Percentiles rank a stretch among this genome's conserved stretches.
Evolutionary conservation across 2,797 vertebrate genomes (phyloP).

Genomic region (Hephaestus fuliginosus): DNA sequence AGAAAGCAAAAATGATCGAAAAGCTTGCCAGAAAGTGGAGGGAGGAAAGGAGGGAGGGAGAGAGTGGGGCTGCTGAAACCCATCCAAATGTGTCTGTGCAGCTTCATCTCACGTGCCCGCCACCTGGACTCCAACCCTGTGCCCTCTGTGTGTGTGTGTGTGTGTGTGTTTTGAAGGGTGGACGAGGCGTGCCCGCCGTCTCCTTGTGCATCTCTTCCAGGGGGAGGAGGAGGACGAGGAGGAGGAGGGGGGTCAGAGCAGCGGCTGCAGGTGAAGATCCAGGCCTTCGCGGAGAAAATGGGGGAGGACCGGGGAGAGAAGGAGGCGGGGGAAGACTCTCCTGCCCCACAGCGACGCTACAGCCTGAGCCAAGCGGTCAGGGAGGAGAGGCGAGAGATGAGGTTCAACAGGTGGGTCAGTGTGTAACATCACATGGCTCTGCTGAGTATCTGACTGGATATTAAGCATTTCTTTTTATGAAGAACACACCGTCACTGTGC

Average conservation of each 20-base stretch:
- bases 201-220: slow-evolving; percentile 71
- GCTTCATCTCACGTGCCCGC: slow-evolving; percentile 37
- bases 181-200: slow-evolving; percentile 70
- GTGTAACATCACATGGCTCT: background rate
- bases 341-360: slow-evolving; percentile 84
- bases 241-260: slow-evolving; percentile 74
- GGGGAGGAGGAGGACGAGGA: slow-evolving; percentile 60
- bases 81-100: slow-evolving; percentile 34
- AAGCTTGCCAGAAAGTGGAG: background rate
- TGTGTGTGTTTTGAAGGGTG: slow-evolving; percentile 72
- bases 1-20: slow-evolving; percentile 25
- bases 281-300: slow-evolving; percentile 89
- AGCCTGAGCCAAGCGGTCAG: slow-evolving; percentile 88
- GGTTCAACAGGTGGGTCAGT: slow-evolving; percentile 90
- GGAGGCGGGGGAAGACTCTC: slow-evolving; percentile 72
- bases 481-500: background rate
- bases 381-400: slow-evolving; percentile 90
- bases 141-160: slow-evolving; percentile 37
- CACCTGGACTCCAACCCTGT: slow-evolving; percentile 6
- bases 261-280: slow-evolving; percentile 89
- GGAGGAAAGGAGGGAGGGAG: background rate
- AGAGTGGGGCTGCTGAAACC: slow-evolving; percentile 13
- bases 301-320: slow-evolving; percentile 65
- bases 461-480: background rate
- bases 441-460: background rate